Evolutionary conservation across 30 jellyfish, hydroid and myxozoan genomes (phyloP), one percentile per base, ranked within the genome.

Genomic region (Turritopsis dohrnii): DNA sequence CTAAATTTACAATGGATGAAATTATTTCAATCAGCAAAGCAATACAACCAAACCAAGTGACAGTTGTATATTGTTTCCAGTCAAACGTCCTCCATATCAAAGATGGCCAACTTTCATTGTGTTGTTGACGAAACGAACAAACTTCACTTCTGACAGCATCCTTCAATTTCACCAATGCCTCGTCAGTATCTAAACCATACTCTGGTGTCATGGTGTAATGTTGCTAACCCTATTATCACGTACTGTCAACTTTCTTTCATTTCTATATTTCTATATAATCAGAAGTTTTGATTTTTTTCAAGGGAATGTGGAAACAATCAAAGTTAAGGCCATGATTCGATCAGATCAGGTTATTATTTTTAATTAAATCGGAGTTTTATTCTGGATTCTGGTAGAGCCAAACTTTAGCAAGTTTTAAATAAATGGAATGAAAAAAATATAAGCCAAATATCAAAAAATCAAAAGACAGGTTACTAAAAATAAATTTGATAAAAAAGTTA

Each of bases 151-250:
- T 65, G 1, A 80, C 29, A 0, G 29, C 20, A 16, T 80, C 66
- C 20, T 80, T 80, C 24, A 80, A 28, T 53, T n/a, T 80, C 66
- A 26, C 20, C 54, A 80, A 53, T 18, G 87, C 87, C 8, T 7
- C 30, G 18, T 65, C 79, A 52, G 87, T 80, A 16, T 21, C 53
- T 80, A 80, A 80, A n/a, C 87, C 87, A 80, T 80, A 65, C 22
- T 65, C 53, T 21, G 9, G 31, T 69, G 23, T 69, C 77, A 69
- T 69, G 77, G 19, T 41, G 60, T 13, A 3, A 41, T 13, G 60
- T 41, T 13, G 13, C 13, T 41, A 3, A 3, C 5, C 13, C 60
- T 41, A 41, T 41, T 41, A 13, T 41, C 60, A 41, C 9, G 60
- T 41, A 13, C 60, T 41, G 13, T 41, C 60, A 41, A 41, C 60